Evolutionary conservation across 1,140 invertebrate genomes (phyloP), one percentile per base, ranked within the genome.

Genomic region (Rhagoletis zephyria): DNA sequence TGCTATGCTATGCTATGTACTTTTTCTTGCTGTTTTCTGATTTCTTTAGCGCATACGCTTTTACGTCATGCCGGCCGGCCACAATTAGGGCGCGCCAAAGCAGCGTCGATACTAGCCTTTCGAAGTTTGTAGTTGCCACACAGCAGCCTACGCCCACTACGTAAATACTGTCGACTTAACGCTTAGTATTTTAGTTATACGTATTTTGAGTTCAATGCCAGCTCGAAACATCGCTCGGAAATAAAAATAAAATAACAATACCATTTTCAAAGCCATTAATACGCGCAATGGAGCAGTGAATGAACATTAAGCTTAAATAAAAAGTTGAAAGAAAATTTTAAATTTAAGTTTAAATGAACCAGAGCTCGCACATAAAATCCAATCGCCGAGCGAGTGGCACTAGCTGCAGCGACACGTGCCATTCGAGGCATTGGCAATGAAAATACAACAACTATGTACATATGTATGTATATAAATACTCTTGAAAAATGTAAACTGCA

Each of bases 201-300:
- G 61, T 14, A 30, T 81, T 81, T 81, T 48, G 56, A 81, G 74
- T 81, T 81, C 74, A 81, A 81, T n/a, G n/a, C 48, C 30, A 42
- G n/a, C n/a, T 48, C 74, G 74, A 48, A 51, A 48, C 6, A 2
- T 6, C 19, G 19, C 0, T 3, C 7, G 48, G n/a, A 56, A 74
- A 51, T 4, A 81, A 51, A 59, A 81, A 51, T 51, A 51, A 30
- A 10, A 77, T 45, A 30, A 4, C n/a, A 63, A 63, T 12, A 56
- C 1, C 48, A 30, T 56, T 56, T 10, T 56, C 74, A 51, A 56
- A 59, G 16, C 56, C 74, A 81, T 81, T 81, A 81, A 56, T 59
- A n/a, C 6, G 74, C 19, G 74, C 74, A 59, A 81, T 81, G n/a
- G 74, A 81, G 5, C 48, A 42, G 45, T 14, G 74, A 81, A 42